Evolutionary conservation across 1,140 invertebrate species (phyloP).

Genomic region (Rhopalosiphum padi): DNA sequence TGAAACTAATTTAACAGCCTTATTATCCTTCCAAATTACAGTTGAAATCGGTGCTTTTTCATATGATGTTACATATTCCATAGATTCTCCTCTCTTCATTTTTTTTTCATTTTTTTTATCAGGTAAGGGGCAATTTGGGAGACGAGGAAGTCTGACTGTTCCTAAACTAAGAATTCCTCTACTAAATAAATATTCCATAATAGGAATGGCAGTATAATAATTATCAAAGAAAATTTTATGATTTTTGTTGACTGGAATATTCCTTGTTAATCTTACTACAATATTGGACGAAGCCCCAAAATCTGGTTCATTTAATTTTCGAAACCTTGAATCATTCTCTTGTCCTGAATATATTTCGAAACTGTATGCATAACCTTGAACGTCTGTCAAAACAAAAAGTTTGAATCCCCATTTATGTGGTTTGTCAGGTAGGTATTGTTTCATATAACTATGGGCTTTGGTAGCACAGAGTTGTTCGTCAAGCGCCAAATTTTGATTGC

Average conservation of each 20-base stretch:
- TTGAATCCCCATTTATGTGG: slow-evolving; percentile 22
- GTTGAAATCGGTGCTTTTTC: slow-evolving; percentile 54
- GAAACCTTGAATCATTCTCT: neutral
- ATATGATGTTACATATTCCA: slow-evolving; percentile 11
- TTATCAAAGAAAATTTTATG: neutral
- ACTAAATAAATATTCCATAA: neutral
- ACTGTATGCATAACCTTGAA: neutral
- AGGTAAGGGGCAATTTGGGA: neutral
- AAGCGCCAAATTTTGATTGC: neutral
- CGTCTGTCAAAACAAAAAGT: neutral
- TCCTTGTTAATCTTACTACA: neutral
- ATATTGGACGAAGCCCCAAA: neutral
- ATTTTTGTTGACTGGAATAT: neutral
- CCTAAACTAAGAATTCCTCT: neutral
- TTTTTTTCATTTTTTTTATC: neutral
- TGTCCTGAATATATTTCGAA: slow-evolving; percentile 6
- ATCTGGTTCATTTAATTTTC: neutral
- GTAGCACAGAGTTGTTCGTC: slow-evolving; percentile 19
- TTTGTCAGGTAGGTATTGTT: slow-evolving; percentile 5
- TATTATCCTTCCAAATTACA: slow-evolving; percentile 59
- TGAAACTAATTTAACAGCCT: too few relatives aligned
- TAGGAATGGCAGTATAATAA: neutral
- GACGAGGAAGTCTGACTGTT: neutral
- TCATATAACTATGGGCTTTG: neutral
- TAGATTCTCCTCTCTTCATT: slow-evolving; percentile 6